Conservation (phyloP, 2,113 vertebrate genomes). For the Gasterosteus aculeatus region DNA sequence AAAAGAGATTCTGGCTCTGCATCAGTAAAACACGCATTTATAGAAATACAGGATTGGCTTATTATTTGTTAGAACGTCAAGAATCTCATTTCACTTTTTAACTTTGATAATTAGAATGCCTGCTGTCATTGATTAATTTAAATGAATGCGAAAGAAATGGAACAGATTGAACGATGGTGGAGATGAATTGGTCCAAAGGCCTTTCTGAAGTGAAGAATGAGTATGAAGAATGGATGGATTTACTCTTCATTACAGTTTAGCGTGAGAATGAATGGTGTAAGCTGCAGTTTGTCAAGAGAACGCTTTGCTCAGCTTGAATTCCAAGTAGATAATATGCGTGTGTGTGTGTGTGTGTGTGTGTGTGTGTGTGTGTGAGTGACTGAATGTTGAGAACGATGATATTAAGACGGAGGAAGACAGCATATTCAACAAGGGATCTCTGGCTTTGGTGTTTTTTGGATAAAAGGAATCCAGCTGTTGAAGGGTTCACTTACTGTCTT, state of each 20-base stretch:
- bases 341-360: too few species aligned
- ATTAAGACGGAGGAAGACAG: neutral
- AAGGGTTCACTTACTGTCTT: too few species aligned
- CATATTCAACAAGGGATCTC: neutral
- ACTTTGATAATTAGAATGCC: constrained; percentile 1
- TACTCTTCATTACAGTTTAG: constrained; percentile 32
- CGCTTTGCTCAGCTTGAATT: constrained; percentile 34
- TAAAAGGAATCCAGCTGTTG: too few species aligned
- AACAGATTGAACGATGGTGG: constrained; percentile 7
- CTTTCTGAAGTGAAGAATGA: constrained; percentile 15
- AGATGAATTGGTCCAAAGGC: constrained; percentile 15
- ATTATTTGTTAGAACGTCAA: neutral
- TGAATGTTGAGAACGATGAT: constrained; percentile 2
- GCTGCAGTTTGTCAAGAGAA: constrained; percentile 31
- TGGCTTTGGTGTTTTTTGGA: neutral
- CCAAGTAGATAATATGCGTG: neutral
- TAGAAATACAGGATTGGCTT: neutral
- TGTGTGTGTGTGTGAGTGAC: too few species aligned
- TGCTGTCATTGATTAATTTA: constrained; percentile 4
- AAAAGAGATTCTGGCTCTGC: neutral
- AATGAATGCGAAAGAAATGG: constrained; percentile 15
- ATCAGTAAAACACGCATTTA: too few species aligned
- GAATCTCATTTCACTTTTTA: neutral
- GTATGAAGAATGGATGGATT: constrained; percentile 29
- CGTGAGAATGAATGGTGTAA: constrained; percentile 8